Conservation (phyloP, 2,888 invertebrate genomes). For the Scelioninae gen. 1 region DNA sequence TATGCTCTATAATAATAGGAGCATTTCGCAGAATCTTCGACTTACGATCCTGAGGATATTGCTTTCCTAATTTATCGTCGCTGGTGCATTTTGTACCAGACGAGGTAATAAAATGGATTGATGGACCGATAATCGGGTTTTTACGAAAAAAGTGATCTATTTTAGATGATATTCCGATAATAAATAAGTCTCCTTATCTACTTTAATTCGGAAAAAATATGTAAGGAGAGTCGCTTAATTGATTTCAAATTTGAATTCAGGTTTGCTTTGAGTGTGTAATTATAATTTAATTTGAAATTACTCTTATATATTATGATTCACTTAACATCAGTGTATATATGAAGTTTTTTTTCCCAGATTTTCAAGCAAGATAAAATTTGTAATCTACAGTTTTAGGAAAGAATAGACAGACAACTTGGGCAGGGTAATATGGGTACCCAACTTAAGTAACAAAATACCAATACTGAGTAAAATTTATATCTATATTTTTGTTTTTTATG, state of each 20-base stretch:
- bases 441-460: no score
- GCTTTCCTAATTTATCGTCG: constrained; percentile 68
- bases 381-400: no score
- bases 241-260: background rate
- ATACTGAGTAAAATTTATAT: no score
- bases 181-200: constrained; percentile 31
- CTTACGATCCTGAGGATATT: constrained; percentile 54
- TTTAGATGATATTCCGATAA: constrained; percentile 43
- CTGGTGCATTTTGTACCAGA: constrained; percentile 59
- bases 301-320: no score
- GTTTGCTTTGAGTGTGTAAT: no score
- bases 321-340: no score
- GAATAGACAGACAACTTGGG: no score
- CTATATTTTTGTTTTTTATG: no score
- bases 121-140: constrained; percentile 60
- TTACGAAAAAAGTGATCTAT: constrained; percentile 45
- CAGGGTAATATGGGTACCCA: no score
- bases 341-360: no score
- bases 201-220: constrained; percentile 21
- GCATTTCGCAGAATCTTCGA: constrained; percentile 57
- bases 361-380: no score
- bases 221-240: background rate
- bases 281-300: no score
- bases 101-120: constrained; percentile 64
- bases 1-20: constrained; percentile 65